Percentiles rank a stretch among this genome's conserved stretches.
Conservation (phyloP, 2,888 invertebrate species). For the Eupeodes latifasciatus region DNA sequence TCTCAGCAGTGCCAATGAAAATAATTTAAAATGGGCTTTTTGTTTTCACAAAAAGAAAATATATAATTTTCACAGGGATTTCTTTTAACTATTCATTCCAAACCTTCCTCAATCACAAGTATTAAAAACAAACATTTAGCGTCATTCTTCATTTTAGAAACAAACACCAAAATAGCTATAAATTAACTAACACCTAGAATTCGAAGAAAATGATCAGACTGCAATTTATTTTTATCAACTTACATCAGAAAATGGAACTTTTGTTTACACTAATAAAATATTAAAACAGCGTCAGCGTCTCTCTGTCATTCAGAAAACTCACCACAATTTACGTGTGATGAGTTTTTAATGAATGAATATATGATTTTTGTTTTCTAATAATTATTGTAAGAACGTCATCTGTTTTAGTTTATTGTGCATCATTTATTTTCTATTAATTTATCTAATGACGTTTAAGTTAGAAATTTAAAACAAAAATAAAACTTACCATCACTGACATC, state of each 20-base stretch:
- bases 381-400: conserved; percentile 35
- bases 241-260: conserved; percentile 67
- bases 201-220: conserved; percentile 21
- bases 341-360: conserved; percentile 57
- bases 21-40: background rate
- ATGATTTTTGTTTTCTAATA: conserved; percentile 16
- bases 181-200: conserved; percentile 21
- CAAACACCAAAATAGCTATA: conserved; percentile 33
- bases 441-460: conserved; percentile 11
- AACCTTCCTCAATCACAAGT: conserved; percentile 16
- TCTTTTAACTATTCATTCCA: background rate
- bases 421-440: conserved; percentile 47
- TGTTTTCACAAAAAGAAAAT: background rate
- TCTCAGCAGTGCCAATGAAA: conserved; percentile 28
- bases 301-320: conserved; percentile 44
- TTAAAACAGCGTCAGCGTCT: conserved; percentile 9
- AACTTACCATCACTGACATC: conserved; percentile 82
- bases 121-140: conserved; percentile 23
- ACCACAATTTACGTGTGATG: conserved; percentile 32
- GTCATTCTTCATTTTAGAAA: conserved; percentile 25
- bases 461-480: background rate
- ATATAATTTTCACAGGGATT: background rate
- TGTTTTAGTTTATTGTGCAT: background rate
- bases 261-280: conserved; percentile 34
- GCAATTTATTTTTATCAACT: conserved; percentile 62